A percentile compares a stretch with the other conserved stretches of the same genome.
Evolutionary conservation across 2,113 vertebrate genomes (phyloP).

Genomic region (Crotalus helleri): DNA sequence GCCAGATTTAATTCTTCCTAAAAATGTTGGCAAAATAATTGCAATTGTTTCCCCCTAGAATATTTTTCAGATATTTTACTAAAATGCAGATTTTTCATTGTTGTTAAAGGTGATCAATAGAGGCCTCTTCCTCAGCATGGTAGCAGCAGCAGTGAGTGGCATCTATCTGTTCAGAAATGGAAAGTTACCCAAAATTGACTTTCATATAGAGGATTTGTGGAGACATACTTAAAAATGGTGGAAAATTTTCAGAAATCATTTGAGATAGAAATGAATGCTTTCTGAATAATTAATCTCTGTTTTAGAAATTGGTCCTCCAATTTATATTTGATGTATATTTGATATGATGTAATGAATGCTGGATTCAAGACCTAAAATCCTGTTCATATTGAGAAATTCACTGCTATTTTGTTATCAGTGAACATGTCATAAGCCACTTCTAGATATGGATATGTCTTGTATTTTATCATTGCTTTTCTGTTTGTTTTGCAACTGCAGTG

Average conservation of each 20-base stretch:
- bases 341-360: neutral
- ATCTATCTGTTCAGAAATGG: constrained; percentile 69
- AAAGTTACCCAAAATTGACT: constrained; percentile 41
- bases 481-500: too few relatives aligned
- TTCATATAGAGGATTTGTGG: constrained; percentile 63
- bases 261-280: neutral
- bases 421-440: neutral
- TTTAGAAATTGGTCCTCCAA: neutral
- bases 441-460: neutral
- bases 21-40: neutral
- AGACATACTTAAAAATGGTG: constrained; percentile 48
- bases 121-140: constrained; percentile 69
- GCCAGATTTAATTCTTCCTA: neutral
- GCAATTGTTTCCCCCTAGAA: neutral
- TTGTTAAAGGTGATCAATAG: constrained; percentile 76
- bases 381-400: neutral
- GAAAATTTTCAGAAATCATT: neutral
- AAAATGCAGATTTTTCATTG: neutral
- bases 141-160: constrained; percentile 55
- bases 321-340: too few relatives aligned
- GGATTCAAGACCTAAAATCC: neutral
- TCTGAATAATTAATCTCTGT: neutral
- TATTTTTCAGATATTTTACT: constrained; percentile 1
- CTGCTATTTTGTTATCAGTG: neutral
- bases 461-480: neutral